These are phyloP conservation scores for Epicauta chinensis DNA, from an alignment of 1,140 invertebrate genomes.

Conservation along the genomic window DNA sequence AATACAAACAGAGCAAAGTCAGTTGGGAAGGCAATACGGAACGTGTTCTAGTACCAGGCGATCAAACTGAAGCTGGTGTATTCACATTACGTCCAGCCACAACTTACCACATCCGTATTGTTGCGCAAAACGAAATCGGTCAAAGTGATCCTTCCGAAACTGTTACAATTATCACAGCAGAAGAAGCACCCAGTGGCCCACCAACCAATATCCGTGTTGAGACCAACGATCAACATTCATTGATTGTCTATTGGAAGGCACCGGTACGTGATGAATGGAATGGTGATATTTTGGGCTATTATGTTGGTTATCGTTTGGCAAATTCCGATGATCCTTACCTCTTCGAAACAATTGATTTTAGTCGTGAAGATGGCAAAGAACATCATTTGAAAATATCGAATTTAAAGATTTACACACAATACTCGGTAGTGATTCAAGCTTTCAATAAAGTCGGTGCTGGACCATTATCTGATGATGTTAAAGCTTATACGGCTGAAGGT, in stretches of 20 bases:
- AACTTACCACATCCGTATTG: slow-evolving; percentile 85
- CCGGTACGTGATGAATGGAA: slow-evolving; percentile 86
- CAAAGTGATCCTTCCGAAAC: slow-evolving; percentile 85
- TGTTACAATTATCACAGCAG: slow-evolving; percentile 88
- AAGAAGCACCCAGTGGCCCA: slow-evolving; percentile 85
- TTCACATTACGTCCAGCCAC: slow-evolving; percentile 85
- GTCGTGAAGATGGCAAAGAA: slow-evolving; percentile 84
- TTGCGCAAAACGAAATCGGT: slow-evolving; percentile 93
- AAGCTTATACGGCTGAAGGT: slow-evolving; percentile 86
- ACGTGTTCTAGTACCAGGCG: slow-evolving; percentile 75
- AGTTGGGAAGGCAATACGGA: slow-evolving; percentile 78
- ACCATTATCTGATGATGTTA: slow-evolving; percentile 82
- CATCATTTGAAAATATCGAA: slow-evolving; percentile 62
- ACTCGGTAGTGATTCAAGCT: slow-evolving; percentile 89
- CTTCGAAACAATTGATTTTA: slow-evolving; percentile 89
- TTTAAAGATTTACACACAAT: slow-evolving; percentile 80
- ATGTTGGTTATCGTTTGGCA: slow-evolving; percentile 83
- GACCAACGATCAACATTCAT: slow-evolving; percentile 84
- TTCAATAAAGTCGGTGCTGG: slow-evolving; percentile 93
- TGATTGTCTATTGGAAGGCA: slow-evolving; percentile 92
- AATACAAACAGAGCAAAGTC: slow-evolving; percentile 87
- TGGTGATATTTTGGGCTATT: slow-evolving; percentile 85
- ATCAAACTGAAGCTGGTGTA: slow-evolving; percentile 80
- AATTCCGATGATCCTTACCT: slow-evolving; percentile 85
- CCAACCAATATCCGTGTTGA: slow-evolving; percentile 80